Base-by-base conservation (phyloP, 1,140 invertebrate species). In the Chironomus striatipennis region DNA sequence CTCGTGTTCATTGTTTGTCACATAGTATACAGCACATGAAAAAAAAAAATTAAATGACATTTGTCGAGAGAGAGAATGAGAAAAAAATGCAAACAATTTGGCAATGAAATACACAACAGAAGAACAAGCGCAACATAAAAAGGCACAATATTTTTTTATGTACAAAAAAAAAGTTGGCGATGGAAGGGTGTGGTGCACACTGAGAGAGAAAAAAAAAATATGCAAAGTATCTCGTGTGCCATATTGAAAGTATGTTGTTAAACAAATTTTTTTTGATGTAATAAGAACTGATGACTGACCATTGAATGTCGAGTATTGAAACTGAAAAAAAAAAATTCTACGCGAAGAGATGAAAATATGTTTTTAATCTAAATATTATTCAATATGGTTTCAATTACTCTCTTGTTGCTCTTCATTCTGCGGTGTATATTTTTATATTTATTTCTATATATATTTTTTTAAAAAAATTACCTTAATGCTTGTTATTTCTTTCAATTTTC, bases 301-400 rank as follows among this genome's bases (percentile, higher is more conserved):
- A 57, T 57, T 34, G 24, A 34, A 34, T 34, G 24, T 34, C 24
- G 24, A 34, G 24, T 34, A 34, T 34, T 5, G 24, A 34, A n/a
- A n/a, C n/a, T n/a, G n/a, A n/a, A n/a, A n/a, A n/a, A n/a, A n/a
- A n/a, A 34, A 34, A 34, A 34, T 2, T 57, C 47, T 5, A 57
- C 47, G 47, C 47, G 47, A 57, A 12, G 47, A n/a, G 24, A 34
- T 34, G 24, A 34, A 34, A 34, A 34, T 34, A 34, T 57, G 47
- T 57, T 57, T 57, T 57, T 57, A 57, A 57, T 57, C 47, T 57
- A 57, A 57, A 57, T 18, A 70, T 70, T 70, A 20, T 70, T 21
- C 65, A 70, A 70, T 70, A 70, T 70, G 65, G 65, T 70, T 21
- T 21, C 65, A 70, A 70, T 70, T 70, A 70, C 65, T 70, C 20